Evolutionary conservation across 2,113 vertebrate species (phyloP).

Genomic region (Phalacrocorax carbo): DNA sequence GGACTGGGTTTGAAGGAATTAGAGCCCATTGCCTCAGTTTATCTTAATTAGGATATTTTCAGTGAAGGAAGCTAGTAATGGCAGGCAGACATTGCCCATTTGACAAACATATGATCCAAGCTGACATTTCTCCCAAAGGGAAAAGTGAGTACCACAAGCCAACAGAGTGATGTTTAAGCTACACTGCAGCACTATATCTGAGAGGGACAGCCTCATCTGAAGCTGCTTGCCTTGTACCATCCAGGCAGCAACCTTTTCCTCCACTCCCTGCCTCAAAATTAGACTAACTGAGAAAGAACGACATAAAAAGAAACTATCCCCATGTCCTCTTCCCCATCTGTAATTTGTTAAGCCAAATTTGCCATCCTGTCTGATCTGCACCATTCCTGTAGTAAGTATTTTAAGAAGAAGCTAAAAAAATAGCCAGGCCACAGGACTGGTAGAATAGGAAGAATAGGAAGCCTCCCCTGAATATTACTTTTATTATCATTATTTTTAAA

Average conservation of each 20-base stretch:
- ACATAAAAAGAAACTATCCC: not conserved
- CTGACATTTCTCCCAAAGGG: not conserved
- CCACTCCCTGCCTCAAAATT: accelerated
- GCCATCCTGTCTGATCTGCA: not conserved
- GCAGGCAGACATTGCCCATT: not conserved
- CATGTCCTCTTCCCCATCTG: not conserved
- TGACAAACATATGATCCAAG: not conserved
- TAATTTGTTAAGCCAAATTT: conserved; percentile 31
- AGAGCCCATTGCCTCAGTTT: not conserved
- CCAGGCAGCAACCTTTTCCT: not conserved
- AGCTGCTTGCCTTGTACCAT: not conserved
- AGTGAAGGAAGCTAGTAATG: not conserved
- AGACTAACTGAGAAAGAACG: not conserved
- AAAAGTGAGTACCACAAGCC: not conserved
- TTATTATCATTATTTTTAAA: not conserved
- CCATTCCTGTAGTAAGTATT: not conserved
- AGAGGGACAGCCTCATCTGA: not conserved
- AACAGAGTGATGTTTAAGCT: not conserved
- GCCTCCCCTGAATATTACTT: not conserved
- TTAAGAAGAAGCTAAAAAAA: not conserved
- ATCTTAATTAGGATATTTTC: not conserved
- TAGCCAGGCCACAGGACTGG: not conserved
- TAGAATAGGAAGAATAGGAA: not conserved
- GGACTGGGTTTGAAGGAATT: not conserved
- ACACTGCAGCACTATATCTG: not conserved